Conservation (phyloP, 2,888 invertebrate species). For the Caradrina kadenii region DNA sequence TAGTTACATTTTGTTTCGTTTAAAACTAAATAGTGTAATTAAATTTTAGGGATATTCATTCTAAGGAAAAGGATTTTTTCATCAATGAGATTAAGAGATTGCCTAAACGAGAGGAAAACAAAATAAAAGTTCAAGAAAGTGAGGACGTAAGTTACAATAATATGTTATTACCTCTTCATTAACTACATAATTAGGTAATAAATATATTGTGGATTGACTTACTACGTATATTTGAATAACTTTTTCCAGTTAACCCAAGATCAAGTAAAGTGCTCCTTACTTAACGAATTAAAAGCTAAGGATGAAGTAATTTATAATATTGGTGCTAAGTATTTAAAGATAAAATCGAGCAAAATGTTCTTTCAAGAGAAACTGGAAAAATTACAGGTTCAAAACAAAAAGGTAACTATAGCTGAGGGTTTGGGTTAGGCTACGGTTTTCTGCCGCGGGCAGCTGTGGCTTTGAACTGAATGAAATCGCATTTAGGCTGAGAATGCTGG, state of each 20-base stretch:
- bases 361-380: slow-evolving; percentile 76
- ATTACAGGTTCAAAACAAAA: slow-evolving; percentile 71
- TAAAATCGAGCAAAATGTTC: slow-evolving; percentile 68
- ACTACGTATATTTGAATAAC: neutral
- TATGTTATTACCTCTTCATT: neutral
- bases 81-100: slow-evolving; percentile 80
- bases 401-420: slow-evolving; percentile 36
- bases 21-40: slow-evolving; percentile 4
- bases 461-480: too few species aligned
- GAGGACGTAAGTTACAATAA: slow-evolving; percentile 47
- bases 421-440: neutral
- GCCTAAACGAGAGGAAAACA: slow-evolving; percentile 72
- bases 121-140: slow-evolving; percentile 72
- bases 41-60: slow-evolving; percentile 82
- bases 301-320: slow-evolving; percentile 73
- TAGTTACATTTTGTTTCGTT: neutral
- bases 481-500: too few species aligned
- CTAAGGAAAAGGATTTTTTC: slow-evolving; percentile 89
- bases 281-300: slow-evolving; percentile 67
- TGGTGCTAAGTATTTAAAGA: slow-evolving; percentile 72
- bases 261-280: slow-evolving; percentile 50
- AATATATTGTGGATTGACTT: neutral
- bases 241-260: slow-evolving; percentile 40
- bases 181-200: too few species aligned
- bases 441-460: neutral